A percentile compares a stretch with the other conserved stretches of the same genome.
phyloP scores from a whole-genome alignment of 2,797 vertebrate species.

The Danio tinwini region DNA sequence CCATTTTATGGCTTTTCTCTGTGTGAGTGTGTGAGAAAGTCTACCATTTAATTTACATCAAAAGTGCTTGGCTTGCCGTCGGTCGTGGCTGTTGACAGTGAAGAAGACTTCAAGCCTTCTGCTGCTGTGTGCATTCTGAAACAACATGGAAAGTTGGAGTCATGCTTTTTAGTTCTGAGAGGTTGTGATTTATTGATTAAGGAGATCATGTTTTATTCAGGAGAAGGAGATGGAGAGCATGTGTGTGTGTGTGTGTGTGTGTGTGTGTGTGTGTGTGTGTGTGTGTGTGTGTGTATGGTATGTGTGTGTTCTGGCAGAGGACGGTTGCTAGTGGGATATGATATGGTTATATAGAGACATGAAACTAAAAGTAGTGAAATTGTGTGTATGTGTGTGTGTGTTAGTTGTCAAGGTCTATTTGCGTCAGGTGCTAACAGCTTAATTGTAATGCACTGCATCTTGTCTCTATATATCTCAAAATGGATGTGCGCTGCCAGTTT shows the following conservation, averaged over 20 bases:
- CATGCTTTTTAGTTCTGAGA: conserved; percentile 32
- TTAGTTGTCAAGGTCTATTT: conserved; percentile 30
- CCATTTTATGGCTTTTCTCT: background rate
- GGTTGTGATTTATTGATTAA: conserved; percentile 51
- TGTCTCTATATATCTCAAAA: background rate
- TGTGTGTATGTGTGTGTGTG: background rate
- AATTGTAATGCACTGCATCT: background rate
- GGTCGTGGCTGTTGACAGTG: conserved; percentile 5
- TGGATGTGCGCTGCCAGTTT: background rate
- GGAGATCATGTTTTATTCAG: conserved; percentile 55
- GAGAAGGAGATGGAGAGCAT: conserved; percentile 1
- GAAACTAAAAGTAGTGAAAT: background rate
- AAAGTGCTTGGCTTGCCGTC: background rate
- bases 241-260: background rate
- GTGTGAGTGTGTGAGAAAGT: background rate
- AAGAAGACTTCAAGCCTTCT: background rate
- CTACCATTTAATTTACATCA: conserved; percentile 6
- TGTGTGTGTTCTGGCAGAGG: conserved; percentile 9
- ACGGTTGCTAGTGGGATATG: conserved; percentile 19
- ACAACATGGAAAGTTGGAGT: conserved; percentile 32
- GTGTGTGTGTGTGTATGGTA: background rate
- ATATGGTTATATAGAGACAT: conserved; percentile 13
- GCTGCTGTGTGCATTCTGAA: conserved; percentile 3
- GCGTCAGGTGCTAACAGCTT: conserved; percentile 12
- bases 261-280: conserved; percentile 20